Conservation (phyloP, 2,797 vertebrate species). For the Galagoides demidoff region DNA sequence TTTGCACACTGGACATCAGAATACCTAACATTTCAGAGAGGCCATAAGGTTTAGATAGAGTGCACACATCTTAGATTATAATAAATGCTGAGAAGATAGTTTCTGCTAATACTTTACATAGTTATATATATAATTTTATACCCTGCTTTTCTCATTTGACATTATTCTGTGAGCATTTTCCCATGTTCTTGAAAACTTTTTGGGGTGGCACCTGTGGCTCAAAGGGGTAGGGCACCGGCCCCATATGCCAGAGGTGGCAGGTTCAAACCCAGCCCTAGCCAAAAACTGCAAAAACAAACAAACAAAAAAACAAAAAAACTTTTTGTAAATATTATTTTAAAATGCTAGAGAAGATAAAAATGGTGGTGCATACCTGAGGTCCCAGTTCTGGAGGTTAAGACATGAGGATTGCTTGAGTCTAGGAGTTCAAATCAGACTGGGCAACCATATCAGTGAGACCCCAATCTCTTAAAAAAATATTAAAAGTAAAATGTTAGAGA, state of each 20-base stretch:
- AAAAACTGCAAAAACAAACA: too few species aligned
- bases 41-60: background rate
- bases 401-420: background rate
- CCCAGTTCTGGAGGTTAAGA: background rate
- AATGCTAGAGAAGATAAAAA: background rate
- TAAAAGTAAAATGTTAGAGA: background rate
- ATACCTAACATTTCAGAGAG: background rate
- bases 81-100: background rate
- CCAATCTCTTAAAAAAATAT: background rate
- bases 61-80: background rate
- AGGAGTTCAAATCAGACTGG: background rate
- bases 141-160: slow-evolving; percentile 16
- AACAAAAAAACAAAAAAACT: background rate
- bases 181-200: background rate
- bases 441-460: background rate
- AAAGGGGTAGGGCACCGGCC: too few species aligned
- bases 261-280: too few species aligned
- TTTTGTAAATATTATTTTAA: slow-evolving; percentile 7
- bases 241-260: too few species aligned
- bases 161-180: background rate
- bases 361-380: too few species aligned
- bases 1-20: background rate
- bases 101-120: background rate
- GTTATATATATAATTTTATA: background rate
- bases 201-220: too few species aligned